Conservation (phyloP, 1,140 invertebrate genomes). For the Orius insidiosus region DNA sequence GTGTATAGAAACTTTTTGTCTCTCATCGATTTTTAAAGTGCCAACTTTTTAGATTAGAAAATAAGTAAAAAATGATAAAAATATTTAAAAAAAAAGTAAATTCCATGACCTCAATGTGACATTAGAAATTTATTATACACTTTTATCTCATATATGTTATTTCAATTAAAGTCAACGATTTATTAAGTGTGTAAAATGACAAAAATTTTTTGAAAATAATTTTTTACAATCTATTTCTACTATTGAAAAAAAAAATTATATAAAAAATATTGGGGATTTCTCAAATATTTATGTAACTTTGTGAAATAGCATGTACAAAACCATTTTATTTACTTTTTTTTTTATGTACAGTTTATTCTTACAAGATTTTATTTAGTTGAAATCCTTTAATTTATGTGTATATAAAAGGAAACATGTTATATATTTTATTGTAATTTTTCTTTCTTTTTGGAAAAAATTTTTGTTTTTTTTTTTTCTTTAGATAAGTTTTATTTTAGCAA, state of each 20-base stretch:
- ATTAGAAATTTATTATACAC: conserved; percentile 7
- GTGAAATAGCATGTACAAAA: conserved; percentile 14
- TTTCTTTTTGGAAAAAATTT: too few species aligned
- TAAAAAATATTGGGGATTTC: conserved; percentile 1
- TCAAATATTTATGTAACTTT: conserved; percentile 6
- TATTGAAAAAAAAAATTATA: conserved; percentile 2
- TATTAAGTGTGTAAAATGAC: conserved; percentile 9
- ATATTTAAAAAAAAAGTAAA: conserved; percentile 9
- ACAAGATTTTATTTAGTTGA: conserved; percentile 18
- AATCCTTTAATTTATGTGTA: conserved; percentile 16
- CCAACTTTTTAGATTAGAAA: conserved; percentile 10
- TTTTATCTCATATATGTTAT: conserved; percentile 8
- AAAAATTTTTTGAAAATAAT: conserved; percentile 8
- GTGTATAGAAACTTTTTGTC: conserved; percentile 15
- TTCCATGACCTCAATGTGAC: conserved; percentile 12
- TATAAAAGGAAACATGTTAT: conserved; percentile 17
- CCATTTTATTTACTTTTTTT: conserved; percentile 16
- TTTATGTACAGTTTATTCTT: conserved; percentile 11
- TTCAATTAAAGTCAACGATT: conserved; percentile 11
- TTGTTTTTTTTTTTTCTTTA: too few species aligned
- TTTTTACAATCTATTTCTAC: conserved; percentile 2
- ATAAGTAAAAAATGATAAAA: conserved; percentile 10
- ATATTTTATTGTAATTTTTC: conserved; percentile 17
- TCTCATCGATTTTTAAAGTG: conserved; percentile 17
- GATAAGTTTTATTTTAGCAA: too few species aligned